Conservation (phyloP, 2,888 invertebrate genomes). For the Lacanobia oleracea region DNA sequence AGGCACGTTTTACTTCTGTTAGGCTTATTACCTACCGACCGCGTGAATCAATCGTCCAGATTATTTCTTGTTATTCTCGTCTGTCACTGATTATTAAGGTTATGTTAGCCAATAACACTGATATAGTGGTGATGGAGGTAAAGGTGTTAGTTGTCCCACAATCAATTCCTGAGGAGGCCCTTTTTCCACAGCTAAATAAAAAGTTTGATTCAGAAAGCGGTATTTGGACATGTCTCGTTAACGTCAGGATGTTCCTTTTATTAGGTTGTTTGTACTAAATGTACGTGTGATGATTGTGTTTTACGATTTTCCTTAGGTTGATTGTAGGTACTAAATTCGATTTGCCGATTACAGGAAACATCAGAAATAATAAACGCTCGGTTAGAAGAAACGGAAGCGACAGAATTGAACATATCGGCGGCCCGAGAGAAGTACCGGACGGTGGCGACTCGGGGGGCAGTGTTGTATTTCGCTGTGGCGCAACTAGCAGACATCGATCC, state of each 20-base stretch:
- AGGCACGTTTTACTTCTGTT: too few species aligned
- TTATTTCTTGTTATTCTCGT: too few species aligned
- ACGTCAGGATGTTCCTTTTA: not conserved
- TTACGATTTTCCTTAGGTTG: too few species aligned
- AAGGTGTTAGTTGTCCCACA: not conserved
- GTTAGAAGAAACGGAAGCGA: slow-evolving; percentile 95
- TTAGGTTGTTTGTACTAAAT: too few species aligned
- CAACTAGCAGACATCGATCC: slow-evolving; percentile 97
- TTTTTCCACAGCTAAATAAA: not conserved
- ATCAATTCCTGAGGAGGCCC: not conserved
- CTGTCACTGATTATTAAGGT: too few species aligned
- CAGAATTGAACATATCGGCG: slow-evolving; percentile 95
- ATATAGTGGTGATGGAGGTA: not conserved
- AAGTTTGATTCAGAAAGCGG: not conserved
- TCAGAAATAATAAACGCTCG: slow-evolving; percentile 97
- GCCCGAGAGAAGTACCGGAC: slow-evolving; percentile 96
- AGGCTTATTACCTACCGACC: too few species aligned
- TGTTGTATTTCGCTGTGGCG: slow-evolving; percentile 97
- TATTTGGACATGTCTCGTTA: not conserved
- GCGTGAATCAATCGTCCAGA: too few species aligned
- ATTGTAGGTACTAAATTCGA: too few species aligned
- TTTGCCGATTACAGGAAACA: slow-evolving; percentile 92
- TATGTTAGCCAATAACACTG: too few species aligned
- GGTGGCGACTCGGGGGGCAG: slow-evolving; percentile 96
- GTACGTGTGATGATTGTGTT: too few species aligned